Percentiles rank a stretch among this genome's conserved stretches.
These are phyloP conservation scores for Anolis carolinensis DNA, from an alignment of 2,113 vertebrate species.

Conservation along the genomic window DNA sequence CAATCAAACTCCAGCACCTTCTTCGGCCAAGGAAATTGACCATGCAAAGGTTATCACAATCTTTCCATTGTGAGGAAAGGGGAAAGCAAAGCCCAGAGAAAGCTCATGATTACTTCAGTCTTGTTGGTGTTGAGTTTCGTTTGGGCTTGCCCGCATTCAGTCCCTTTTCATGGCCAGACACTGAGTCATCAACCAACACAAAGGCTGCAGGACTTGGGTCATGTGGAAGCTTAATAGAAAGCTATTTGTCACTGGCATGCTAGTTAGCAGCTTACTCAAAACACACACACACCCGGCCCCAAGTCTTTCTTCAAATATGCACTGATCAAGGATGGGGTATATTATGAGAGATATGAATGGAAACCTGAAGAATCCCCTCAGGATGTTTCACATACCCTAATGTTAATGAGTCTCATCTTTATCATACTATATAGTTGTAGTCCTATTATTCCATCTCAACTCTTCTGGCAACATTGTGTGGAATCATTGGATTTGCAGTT, in stretches of 20 bases:
- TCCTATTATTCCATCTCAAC: no score
- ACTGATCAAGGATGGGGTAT: neutral
- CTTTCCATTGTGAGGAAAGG: constrained; percentile 10
- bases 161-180: constrained; percentile 30
- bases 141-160: neutral
- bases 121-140: constrained; percentile 22
- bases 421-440: no score
- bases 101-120: constrained; percentile 23
- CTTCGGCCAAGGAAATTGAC: neutral
- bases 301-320: neutral
- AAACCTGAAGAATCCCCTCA: neutral
- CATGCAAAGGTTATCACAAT: neutral
- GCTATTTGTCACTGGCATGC: neutral
- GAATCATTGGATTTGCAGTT: no score
- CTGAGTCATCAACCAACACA: constrained; percentile 26
- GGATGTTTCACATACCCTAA: neutral
- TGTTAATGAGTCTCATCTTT: neutral
- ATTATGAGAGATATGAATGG: neutral
- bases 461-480: no score
- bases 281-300: neutral
- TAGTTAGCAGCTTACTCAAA: neutral
- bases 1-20: neutral
- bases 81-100: neutral
- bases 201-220: constrained; percentile 1
- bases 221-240: neutral